phyloP scores from a whole-genome alignment of 2,888 invertebrate genomes.

The Caenorhabditis auriculariae region DNA sequence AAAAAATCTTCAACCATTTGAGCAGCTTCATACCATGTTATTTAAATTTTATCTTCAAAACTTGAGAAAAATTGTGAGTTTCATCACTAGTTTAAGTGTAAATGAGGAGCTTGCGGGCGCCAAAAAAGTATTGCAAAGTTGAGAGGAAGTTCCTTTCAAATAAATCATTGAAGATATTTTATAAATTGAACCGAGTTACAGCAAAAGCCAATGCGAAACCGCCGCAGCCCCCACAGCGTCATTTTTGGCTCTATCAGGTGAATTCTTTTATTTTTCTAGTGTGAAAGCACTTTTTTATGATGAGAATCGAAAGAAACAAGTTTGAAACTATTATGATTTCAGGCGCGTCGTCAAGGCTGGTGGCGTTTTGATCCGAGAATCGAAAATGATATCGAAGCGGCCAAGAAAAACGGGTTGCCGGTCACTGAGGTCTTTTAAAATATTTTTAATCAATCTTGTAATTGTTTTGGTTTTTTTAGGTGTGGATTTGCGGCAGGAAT shows the following conservation, averaged over 20 bases:
- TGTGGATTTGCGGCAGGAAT: conserved; percentile 19
- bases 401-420: conserved; percentile 6
- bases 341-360: conserved; percentile 36
- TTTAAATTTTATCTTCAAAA: too few species aligned
- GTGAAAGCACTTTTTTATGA: background rate
- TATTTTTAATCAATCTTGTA: too few species aligned
- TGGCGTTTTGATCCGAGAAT: conserved; percentile 49
- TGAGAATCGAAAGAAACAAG: background rate
- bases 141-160: too few species aligned
- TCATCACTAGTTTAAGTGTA: too few species aligned
- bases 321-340: background rate
- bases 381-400: conserved; percentile 39
- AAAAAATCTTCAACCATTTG: background rate
- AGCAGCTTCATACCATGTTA: too few species aligned
- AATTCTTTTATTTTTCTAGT: background rate
- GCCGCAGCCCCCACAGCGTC: background rate
- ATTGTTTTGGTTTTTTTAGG: too few species aligned
- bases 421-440: conserved; percentile 15
- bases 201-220: too few species aligned
- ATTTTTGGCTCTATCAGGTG: conserved; percentile 36
- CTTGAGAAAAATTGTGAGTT: too few species aligned
- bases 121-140: too few species aligned
- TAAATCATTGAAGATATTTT: too few species aligned
- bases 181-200: too few species aligned
- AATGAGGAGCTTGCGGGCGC: too few species aligned